phyloP scores from a whole-genome alignment of 1,140 invertebrate species.

The Caenorhabditis inopinata region DNA sequence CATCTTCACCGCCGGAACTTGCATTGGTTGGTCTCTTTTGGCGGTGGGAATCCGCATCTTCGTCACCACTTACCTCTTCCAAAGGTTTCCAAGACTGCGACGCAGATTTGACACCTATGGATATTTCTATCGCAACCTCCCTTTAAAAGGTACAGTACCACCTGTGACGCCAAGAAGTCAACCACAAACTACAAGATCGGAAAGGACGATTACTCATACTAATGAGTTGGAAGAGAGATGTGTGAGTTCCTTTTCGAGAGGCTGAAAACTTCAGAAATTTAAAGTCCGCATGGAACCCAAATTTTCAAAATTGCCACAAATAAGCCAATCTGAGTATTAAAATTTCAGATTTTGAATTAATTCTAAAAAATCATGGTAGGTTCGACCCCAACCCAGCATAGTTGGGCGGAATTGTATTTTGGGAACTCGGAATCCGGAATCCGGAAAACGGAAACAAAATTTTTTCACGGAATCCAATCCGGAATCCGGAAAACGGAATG shows the following conservation, averaged over 20 bases:
- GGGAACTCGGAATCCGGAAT: too few species aligned
- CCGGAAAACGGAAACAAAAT: too few species aligned
- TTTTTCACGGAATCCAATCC: too few species aligned
- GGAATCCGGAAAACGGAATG: too few species aligned
- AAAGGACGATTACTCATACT: background rate
- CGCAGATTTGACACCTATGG: conserved; percentile 54
- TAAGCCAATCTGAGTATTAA: background rate
- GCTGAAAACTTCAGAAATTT: background rate
- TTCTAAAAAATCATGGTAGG: too few species aligned
- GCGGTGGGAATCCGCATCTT: conserved; percentile 55
- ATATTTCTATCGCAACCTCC: conserved; percentile 58
- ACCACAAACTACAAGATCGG: background rate
- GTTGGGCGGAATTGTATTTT: too few species aligned
- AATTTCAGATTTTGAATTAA: too few species aligned
- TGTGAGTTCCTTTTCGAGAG: background rate
- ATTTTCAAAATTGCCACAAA: background rate
- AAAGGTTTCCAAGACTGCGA: conserved; percentile 55
- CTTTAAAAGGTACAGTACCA: conserved; percentile 14
- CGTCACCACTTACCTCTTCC: conserved; percentile 58
- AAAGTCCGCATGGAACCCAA: background rate
- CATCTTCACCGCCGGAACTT: conserved; percentile 35
- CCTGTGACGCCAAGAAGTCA: background rate
- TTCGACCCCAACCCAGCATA: too few species aligned
- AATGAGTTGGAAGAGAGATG: background rate
- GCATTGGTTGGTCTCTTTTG: conserved; percentile 45